These are phyloP conservation scores for Yponomeuta evonymella DNA, from an alignment of 2,888 invertebrate species.

Conservation along the genomic window DNA sequence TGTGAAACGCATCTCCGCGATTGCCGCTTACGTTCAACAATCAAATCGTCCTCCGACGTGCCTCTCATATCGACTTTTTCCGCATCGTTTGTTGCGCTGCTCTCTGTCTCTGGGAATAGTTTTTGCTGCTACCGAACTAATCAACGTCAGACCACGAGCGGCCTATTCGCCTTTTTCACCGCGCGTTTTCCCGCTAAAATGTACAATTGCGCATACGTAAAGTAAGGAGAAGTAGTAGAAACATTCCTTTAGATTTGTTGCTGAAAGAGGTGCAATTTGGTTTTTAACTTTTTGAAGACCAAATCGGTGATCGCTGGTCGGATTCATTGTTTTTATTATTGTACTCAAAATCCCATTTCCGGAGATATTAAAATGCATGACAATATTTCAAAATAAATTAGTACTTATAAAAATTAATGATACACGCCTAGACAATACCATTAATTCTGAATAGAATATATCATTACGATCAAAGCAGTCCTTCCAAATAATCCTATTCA, in stretches of 20 bases:
- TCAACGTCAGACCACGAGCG: conserved; percentile 62
- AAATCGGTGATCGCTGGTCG: no score
- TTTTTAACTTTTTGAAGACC: neutral
- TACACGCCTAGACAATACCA: no score
- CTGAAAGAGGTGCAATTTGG: neutral
- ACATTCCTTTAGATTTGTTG: neutral
- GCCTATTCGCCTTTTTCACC: conserved; percentile 32
- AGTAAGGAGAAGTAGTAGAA: neutral
- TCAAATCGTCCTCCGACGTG: conserved; percentile 51
- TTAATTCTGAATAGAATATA: neutral
- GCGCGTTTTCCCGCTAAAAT: conserved; percentile 11
- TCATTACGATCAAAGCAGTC: neutral
- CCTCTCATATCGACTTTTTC: conserved; percentile 70
- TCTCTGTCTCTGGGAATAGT: conserved; percentile 63
- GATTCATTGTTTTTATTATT: no score
- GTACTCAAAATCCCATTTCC: no score
- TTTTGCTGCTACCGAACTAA: conserved; percentile 69
- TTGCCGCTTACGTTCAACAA: conserved; percentile 66
- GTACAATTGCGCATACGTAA: neutral
- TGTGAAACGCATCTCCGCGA: conserved; percentile 64
- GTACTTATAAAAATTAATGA: no score
- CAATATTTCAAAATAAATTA: no score
- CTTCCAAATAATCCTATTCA: conserved; percentile 4
- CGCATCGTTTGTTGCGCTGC: conserved; percentile 63
- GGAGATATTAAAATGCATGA: no score